Conservation (phyloP, 1,140 invertebrate genomes). For the Rhagoletis zephyria region DNA sequence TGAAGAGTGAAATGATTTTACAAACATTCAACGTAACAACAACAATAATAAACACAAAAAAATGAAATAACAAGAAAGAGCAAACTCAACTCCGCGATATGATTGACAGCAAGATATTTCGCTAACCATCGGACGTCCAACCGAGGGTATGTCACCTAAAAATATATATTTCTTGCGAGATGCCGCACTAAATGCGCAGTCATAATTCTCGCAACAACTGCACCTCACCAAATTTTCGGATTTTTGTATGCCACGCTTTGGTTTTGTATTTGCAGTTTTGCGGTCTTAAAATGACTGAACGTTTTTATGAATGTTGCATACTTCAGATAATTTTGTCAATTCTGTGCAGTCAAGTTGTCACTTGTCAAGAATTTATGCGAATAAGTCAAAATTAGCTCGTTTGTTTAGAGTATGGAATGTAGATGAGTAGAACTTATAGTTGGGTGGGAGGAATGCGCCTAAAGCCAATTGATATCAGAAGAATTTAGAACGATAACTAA, state of each 20-base stretch:
- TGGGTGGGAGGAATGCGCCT: conserved; percentile 17
- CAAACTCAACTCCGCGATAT: neutral
- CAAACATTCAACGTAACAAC: neutral
- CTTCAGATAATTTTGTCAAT: conserved; percentile 74
- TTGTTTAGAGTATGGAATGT: neutral
- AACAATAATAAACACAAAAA: conserved; percentile 14
- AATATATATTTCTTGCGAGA: conserved; percentile 72
- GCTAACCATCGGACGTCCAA: conserved; percentile 65
- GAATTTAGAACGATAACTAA: neutral
- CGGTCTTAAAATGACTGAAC: conserved; percentile 28
- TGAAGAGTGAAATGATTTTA: neutral
- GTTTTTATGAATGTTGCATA: conserved; percentile 61
- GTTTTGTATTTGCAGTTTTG: conserved; percentile 5
- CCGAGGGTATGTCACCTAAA: conserved; percentile 72
- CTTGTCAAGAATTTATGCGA: conserved; percentile 63
- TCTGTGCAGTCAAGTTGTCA: conserved; percentile 73
- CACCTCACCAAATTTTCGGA: neutral
- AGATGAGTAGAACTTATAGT: neutral
- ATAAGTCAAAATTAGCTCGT: conserved; percentile 54
- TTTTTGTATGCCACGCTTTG: neutral
- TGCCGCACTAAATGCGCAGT: conserved; percentile 55
- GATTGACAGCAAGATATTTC: conserved; percentile 58
- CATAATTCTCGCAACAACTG: conserved; percentile 37
- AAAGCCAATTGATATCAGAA: no score
- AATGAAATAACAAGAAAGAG: conserved; percentile 30